Evolutionary conservation across 92 coral and sea anemone species (phyloP).

Genomic region (Zoanthus sociatus): DNA sequence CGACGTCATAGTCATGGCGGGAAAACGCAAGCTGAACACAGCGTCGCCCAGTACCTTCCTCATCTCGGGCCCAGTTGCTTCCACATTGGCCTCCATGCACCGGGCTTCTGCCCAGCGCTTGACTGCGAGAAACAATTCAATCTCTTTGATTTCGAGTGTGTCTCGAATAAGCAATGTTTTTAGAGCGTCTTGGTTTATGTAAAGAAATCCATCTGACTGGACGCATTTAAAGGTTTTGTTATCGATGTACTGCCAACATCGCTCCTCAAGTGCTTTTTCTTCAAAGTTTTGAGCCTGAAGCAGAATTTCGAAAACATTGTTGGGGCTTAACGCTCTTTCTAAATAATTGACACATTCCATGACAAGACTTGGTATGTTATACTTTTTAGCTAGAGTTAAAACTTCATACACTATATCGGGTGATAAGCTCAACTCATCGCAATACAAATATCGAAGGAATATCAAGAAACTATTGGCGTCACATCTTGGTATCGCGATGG

Average conservation of each 20-base stretch:
- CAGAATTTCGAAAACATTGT: slow-evolving; percentile 33
- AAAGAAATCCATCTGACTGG: slow-evolving; percentile 32
- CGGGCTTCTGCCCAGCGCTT: slow-evolving; percentile 55
- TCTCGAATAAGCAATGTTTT: slow-evolving; percentile 51
- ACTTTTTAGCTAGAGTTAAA: slow-evolving; percentile 23
- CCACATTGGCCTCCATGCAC: slow-evolving; percentile 23
- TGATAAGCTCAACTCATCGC: slow-evolving; percentile 26
- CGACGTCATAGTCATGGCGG: slow-evolving; percentile 53
- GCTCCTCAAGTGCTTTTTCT: slow-evolving; percentile 6
- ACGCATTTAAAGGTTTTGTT: slow-evolving; percentile 36
- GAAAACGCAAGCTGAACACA: slow-evolving; percentile 53
- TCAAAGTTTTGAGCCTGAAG: slow-evolving; percentile 24
- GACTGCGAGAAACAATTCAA: slow-evolving; percentile 55
- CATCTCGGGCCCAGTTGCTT: slow-evolving; percentile 29
- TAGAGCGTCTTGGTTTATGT: slow-evolving; percentile 49
- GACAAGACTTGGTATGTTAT: slow-evolving; percentile 26
- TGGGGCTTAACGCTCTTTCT: slow-evolving; percentile 3
- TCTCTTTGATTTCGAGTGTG: slow-evolving; percentile 60
- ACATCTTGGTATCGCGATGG: slow-evolving; percentile 20
- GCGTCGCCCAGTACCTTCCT: slow-evolving; percentile 39
- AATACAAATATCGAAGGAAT: slow-evolving; percentile 30
- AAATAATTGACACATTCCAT: slow-evolving; percentile 14
- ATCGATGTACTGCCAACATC: slow-evolving; percentile 45
- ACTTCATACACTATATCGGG: slow-evolving; percentile 33
- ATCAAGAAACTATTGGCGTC: slow-evolving; percentile 39